Conservation (phyloP, 2,797 vertebrate genomes). For the Schizopygopsis malacanthus region DNA sequence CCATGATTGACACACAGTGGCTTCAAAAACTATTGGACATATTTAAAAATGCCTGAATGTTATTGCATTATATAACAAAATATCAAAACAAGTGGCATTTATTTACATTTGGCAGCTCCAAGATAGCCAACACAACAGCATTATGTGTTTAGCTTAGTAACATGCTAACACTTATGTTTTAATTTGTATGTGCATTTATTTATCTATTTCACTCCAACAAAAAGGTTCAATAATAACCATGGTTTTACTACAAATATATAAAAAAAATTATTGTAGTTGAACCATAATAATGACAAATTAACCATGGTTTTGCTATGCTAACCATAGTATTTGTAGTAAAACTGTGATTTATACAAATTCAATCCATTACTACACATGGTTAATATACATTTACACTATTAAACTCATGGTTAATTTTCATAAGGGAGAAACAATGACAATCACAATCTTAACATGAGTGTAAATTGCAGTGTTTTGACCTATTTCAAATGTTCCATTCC, state of each 20-base stretch:
- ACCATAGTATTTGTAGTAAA: neutral
- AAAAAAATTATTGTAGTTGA: neutral
- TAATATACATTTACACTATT: neutral
- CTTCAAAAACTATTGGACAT: neutral
- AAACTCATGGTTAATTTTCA: neutral
- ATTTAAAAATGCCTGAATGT: neutral
- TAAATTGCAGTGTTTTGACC: neutral
- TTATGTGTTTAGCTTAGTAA: neutral
- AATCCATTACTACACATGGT: neutral
- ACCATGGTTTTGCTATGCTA: neutral
- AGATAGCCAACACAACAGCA: neutral
- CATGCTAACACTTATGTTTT: neutral
- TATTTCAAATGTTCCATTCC: neutral
- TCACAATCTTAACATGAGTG: neutral
- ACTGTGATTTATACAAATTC: neutral
- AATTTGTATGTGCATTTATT: neutral
- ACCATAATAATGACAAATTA: neutral
- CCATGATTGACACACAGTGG: neutral
- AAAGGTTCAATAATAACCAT: neutral
- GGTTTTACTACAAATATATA: neutral
- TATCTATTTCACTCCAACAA: neutral
- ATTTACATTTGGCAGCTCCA: neutral
- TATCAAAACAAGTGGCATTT: neutral
- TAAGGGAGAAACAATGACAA: neutral
- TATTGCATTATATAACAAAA: neutral